Evolutionary conservation across 2,888 invertebrate species (phyloP).

Genomic region (Melanophora roralis): DNA sequence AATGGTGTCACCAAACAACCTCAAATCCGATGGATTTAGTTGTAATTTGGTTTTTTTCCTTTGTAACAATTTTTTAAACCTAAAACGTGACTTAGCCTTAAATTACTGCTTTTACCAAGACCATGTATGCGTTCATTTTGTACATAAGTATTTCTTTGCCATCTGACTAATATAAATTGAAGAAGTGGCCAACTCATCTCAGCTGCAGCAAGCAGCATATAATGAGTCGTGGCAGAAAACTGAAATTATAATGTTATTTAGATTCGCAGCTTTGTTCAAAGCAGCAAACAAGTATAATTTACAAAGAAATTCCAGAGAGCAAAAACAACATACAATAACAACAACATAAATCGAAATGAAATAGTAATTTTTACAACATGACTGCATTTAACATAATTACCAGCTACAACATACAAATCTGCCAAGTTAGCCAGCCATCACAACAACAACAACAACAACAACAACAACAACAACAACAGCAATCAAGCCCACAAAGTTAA

Average conservation of each 20-base stretch:
- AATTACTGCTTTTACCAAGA: constrained; percentile 40
- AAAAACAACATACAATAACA: constrained; percentile 10
- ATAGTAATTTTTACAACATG: constrained; percentile 59
- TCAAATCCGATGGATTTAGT: neutral
- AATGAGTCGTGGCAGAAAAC: constrained; percentile 22
- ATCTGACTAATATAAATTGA: neutral
- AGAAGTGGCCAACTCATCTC: neutral
- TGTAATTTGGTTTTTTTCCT: constrained; percentile 11
- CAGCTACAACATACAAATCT: constrained; percentile 53
- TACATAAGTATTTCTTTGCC: neutral
- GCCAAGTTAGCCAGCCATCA: constrained; percentile 18
- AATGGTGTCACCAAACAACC: constrained; percentile 10
- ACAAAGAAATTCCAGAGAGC: constrained; percentile 42
- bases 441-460: neutral
- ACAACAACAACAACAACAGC: neutral
- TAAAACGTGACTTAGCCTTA: constrained; percentile 65
- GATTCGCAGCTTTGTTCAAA: neutral
- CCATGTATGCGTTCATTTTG: constrained; percentile 15
- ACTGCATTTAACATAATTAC: constrained; percentile 61
- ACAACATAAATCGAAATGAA: constrained; percentile 38
- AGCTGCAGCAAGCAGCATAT: constrained; percentile 8
- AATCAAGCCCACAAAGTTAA: constrained; percentile 37
- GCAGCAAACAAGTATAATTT: constrained; percentile 27
- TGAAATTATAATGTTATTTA: constrained; percentile 47
- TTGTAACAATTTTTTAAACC: constrained; percentile 49